These are phyloP conservation scores for Synergus itoensis DNA, from an alignment of 2,888 invertebrate genomes.

Conservation along the genomic window DNA sequence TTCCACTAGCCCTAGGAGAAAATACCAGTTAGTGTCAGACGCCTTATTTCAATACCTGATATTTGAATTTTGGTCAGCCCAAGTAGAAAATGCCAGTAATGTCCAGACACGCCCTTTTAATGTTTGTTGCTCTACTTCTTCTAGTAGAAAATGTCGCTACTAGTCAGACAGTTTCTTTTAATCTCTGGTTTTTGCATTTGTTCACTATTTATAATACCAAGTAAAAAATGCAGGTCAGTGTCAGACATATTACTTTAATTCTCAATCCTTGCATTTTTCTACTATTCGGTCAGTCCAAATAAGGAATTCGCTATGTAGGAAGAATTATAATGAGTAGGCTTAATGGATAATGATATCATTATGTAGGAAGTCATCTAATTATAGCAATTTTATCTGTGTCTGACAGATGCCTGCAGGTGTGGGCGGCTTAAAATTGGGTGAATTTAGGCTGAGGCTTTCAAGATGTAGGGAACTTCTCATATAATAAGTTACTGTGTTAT, in stretches of 20 bases:
- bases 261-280: no score
- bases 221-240: no score
- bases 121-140: no score
- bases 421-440: background rate
- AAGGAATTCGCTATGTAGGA: background rate
- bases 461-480: background rate
- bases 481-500: background rate
- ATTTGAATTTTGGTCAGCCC: no score
- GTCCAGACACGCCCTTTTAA: no score
- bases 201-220: no score
- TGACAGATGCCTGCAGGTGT: background rate
- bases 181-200: no score
- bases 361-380: background rate
- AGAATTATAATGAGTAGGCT: background rate
- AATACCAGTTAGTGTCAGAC: background rate
- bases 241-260: no score
- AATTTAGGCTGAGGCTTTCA: background rate
- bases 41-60: no score
- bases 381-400: background rate
- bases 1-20: background rate
- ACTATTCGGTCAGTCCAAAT: background rate
- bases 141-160: no score
- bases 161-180: no score
- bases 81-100: no score
- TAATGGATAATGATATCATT: background rate